Conservation (phyloP, 2,113 vertebrate genomes). For the Beaufortia kweichowensis region DNA sequence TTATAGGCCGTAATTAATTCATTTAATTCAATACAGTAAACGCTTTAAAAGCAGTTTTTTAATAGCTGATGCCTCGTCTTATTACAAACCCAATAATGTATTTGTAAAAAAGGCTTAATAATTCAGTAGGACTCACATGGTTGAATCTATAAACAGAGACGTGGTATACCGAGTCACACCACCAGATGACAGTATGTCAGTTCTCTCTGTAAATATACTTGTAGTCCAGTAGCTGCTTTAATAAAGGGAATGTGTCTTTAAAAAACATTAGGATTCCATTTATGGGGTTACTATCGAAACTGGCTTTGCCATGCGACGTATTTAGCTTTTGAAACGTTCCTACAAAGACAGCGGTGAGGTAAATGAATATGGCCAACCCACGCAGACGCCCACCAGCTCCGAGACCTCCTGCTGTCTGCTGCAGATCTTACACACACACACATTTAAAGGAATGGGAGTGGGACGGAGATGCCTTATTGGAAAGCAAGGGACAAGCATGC, state of each 20-base stretch:
- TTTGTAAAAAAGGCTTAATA: slow-evolving; percentile 47
- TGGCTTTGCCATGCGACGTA: slow-evolving; percentile 43
- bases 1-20: slow-evolving; percentile 59
- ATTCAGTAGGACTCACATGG: slow-evolving; percentile 45
- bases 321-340: slow-evolving; percentile 48
- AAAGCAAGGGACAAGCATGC: slow-evolving; percentile 18
- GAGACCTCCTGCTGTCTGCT: slow-evolving; percentile 66
- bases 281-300: slow-evolving; percentile 57
- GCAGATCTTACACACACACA: slow-evolving; percentile 55
- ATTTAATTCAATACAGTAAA: slow-evolving; percentile 59
- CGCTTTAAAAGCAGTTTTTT: slow-evolving; percentile 55
- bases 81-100: slow-evolving; percentile 51
- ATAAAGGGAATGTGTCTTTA: slow-evolving; percentile 34
- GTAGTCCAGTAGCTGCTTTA: background rate
- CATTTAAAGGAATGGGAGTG: slow-evolving; percentile 4
- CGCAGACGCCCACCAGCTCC: slow-evolving; percentile 63
- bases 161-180: slow-evolving; percentile 44
- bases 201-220: slow-evolving; percentile 42
- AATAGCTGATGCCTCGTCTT: slow-evolving; percentile 48
- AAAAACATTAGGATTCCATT: slow-evolving; percentile 63
- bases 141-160: background rate
- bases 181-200: slow-evolving; percentile 75
- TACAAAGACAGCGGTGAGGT: slow-evolving; percentile 50
- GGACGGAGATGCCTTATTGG: slow-evolving; percentile 35
- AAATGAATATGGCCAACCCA: slow-evolving; percentile 69